phyloP scores from a whole-genome alignment of 2,797 vertebrate species.

The Clarias pachynema region DNA sequence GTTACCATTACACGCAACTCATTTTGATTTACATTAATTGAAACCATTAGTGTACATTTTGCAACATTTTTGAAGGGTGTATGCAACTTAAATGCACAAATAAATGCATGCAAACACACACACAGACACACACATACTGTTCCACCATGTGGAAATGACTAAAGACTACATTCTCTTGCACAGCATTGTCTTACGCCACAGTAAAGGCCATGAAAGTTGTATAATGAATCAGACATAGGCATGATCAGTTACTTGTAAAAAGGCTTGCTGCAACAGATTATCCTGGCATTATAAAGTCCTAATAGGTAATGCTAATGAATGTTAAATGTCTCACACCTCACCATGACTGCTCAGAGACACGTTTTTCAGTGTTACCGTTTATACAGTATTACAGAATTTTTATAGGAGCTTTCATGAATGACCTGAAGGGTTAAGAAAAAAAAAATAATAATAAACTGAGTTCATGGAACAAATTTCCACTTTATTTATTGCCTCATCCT shows the following conservation, averaged over 20 bases:
- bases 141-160: neutral
- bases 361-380: neutral
- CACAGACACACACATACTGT: neutral
- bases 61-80: too few relatives aligned
- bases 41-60: neutral
- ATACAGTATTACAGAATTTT: neutral
- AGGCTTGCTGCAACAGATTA: conserved; percentile 20
- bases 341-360: neutral
- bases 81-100: too few relatives aligned
- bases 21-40: neutral
- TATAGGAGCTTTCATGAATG: neutral
- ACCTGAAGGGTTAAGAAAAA: neutral
- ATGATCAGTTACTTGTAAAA: conserved; percentile 17
- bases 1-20: neutral
- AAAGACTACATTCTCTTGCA: neutral
- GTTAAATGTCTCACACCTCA: neutral
- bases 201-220: conserved; percentile 22
- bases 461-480: neutral
- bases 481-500: neutral
- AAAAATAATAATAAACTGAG: neutral
- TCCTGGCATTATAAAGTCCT: conserved; percentile 30
- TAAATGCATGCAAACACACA: neutral
- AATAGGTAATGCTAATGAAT: conserved; percentile 8
- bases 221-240: conserved; percentile 9
- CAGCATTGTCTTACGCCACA: neutral